Evolutionary conservation across 2,113 vertebrate genomes (phyloP), one percentile per base, ranked within the genome.

Genomic region (Ailuropoda melanoleuca): DNA sequence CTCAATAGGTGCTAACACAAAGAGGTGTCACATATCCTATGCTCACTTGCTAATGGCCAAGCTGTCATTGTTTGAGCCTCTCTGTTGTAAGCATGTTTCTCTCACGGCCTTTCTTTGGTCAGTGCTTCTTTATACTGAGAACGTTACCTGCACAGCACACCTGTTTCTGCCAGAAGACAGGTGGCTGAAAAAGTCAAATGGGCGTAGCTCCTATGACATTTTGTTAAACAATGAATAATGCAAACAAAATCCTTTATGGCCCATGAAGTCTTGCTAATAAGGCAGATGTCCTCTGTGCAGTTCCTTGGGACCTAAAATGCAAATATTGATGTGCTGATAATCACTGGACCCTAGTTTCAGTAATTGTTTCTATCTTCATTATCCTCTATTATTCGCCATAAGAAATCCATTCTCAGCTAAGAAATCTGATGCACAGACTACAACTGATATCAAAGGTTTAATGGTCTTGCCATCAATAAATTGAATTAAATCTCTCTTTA

Each of bases 401-500:
- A 97, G 92, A 98, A 98, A 98, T 98, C 90, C 19, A 85, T 98
- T 98, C 97, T 98, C 95, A 88, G 66, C 93, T 96, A 83, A 89
- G 94, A 97, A 98, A 98, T 94, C 75, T 96, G 92, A 98, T 95
- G 48, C 88, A 97, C 0, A 2, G 94, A 97, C 95, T 21, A 3
- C 70, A 97, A 90, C 68, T 88, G 78, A 87, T 98, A 98, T 98
- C 96, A 98, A 97, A 96, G 62, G 88, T 98, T 98, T 98, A 98
- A 98, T 98, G 96, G 88, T 43, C 94, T 97, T 98, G 78, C 84
- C 83, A 98, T 98, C 95, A 96, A 98, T 98, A 98, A 98, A 98
- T 98, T 98, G 96, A 98, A 98, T 99, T 98, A 98, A 99, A 98
- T 98, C 50, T 98, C 84, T 97, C 94, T 98, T 98, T 98, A 95